Percentiles rank a stretch among this genome's conserved stretches.
Evolutionary conservation across 2,888 invertebrate species (phyloP).

Genomic region (Melikaiella ostensackeni): DNA sequence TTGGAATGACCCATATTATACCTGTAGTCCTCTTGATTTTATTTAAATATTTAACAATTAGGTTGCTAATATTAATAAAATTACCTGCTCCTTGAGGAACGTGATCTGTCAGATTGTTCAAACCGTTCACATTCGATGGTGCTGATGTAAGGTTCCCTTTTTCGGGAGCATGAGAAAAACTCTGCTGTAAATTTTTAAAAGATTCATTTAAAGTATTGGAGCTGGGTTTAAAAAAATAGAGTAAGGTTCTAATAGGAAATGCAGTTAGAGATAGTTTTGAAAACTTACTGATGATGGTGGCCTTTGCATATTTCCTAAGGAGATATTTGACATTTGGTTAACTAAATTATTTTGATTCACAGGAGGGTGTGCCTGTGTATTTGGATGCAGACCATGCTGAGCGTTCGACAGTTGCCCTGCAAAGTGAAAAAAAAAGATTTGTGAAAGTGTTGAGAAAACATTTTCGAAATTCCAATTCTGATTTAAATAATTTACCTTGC

Average conservation of each 20-base stretch:
- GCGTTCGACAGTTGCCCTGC: constrained; percentile 50
- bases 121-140: constrained; percentile 65
- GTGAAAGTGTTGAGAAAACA: neutral
- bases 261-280: constrained; percentile 1
- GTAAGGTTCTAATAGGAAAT: neutral
- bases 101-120: constrained; percentile 60
- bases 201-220: neutral
- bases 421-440: neutral
- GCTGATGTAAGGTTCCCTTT: constrained; percentile 58
- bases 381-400: constrained; percentile 50
- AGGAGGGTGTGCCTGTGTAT: constrained; percentile 59
- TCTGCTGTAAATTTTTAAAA: constrained; percentile 54
- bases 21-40: too few species aligned
- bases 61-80: neutral
- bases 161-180: constrained; percentile 57
- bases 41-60: neutral
- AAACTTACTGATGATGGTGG: constrained; percentile 59
- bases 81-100: constrained; percentile 51
- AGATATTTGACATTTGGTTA: constrained; percentile 69
- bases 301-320: constrained; percentile 63
- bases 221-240: neutral
- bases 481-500: constrained; percentile 40
- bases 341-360: constrained; percentile 63
- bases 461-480: too few species aligned
- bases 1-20: too few species aligned